These are phyloP conservation scores for Prolemur simus DNA, from an alignment of 2,113 vertebrate genomes.

Conservation along the genomic window DNA sequence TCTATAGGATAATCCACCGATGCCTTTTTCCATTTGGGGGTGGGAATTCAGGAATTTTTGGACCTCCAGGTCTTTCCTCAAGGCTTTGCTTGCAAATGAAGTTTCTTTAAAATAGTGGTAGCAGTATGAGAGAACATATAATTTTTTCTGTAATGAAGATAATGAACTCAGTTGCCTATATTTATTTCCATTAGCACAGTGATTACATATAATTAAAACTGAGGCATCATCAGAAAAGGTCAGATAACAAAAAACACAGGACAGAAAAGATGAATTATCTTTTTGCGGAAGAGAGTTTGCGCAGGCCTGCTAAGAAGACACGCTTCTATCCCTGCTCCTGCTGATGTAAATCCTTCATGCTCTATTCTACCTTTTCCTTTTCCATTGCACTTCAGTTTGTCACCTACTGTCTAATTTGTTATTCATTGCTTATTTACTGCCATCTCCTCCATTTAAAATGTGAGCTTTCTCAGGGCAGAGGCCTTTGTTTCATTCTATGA, in stretches of 20 bases:
- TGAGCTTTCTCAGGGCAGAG: neutral
- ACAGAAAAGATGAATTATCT: slow-evolving; percentile 27
- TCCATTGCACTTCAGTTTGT: neutral
- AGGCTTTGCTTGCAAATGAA: slow-evolving; percentile 30
- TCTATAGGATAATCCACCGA: neutral
- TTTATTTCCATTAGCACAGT: slow-evolving; percentile 67
- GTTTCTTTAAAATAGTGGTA: neutral
- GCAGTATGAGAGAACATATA: slow-evolving; percentile 9
- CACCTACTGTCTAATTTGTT: neutral
- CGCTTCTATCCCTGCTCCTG: neutral
- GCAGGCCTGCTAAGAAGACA: neutral
- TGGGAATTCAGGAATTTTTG: neutral
- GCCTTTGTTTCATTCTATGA: neutral
- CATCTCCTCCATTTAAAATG: neutral
- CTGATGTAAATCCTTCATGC: accelerated
- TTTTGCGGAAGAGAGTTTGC: neutral
- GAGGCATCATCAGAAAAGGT: slow-evolving; percentile 63
- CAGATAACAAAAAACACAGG: slow-evolving; percentile 39
- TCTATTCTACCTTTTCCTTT: neutral
- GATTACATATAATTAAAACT: slow-evolving; percentile 68
- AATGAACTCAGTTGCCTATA: slow-evolving; percentile 62
- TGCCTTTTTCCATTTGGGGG: neutral
- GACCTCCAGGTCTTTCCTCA: neutral
- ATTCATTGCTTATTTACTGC: neutral
- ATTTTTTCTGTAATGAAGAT: slow-evolving; percentile 69